Percentiles rank a stretch among this genome's conserved stretches.
Conservation (phyloP, 2,888 invertebrate genomes). For the Athetis lepigone region DNA sequence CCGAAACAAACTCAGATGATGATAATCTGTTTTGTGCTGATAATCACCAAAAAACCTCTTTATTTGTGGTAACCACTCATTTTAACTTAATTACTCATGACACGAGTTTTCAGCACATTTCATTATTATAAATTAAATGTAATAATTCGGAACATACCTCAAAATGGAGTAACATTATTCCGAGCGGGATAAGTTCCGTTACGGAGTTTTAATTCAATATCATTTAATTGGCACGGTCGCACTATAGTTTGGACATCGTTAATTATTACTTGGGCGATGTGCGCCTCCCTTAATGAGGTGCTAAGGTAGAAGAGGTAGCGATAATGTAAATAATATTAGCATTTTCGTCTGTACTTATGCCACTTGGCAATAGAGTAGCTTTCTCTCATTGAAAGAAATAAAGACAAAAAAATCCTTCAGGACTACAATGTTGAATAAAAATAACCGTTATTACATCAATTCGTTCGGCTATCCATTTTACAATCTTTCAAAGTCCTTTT, state of each 20-base stretch:
- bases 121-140: conserved; percentile 31
- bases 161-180: conserved; percentile 35
- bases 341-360: too few species aligned
- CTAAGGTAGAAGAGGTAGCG: conserved; percentile 34
- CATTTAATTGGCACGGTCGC: conserved; percentile 68
- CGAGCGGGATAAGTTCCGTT: conserved; percentile 28
- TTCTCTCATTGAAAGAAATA: too few species aligned
- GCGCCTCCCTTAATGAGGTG: conserved; percentile 32
- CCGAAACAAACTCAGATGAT: too few species aligned
- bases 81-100: conserved; percentile 24
- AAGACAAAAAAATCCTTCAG: too few species aligned
- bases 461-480: too few species aligned
- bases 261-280: conserved; percentile 66
- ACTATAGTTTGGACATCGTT: conserved; percentile 70
- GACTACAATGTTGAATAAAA: too few species aligned
- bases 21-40: too few species aligned
- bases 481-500: too few species aligned
- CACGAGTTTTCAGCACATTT: conserved; percentile 16
- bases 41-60: too few species aligned
- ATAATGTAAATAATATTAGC: neutral
- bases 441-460: too few species aligned
- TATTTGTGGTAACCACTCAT: too few species aligned
- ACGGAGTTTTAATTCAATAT: conserved; percentile 72
- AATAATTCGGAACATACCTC: conserved; percentile 18
- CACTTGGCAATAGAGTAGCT: too few species aligned